A percentile compares a stretch with the other conserved stretches of the same genome.
Evolutionary conservation across 1,140 invertebrate genomes (phyloP).

Genomic region (Macrotrachela quadricornifera): DNA sequence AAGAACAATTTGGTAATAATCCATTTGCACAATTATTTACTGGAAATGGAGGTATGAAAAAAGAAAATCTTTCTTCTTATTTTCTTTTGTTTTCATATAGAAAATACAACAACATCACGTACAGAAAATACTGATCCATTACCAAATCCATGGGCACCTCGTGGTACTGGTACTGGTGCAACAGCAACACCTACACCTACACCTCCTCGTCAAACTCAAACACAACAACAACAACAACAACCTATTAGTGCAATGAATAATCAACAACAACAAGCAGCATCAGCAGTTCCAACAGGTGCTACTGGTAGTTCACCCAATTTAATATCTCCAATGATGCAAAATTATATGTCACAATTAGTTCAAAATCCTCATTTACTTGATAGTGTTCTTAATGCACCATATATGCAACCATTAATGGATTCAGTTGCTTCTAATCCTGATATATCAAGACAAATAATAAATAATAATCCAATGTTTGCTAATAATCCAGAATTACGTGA

Average conservation of each 20-base stretch:
- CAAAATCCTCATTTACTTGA: slow-evolving; percentile 6
- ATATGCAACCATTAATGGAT: slow-evolving; percentile 10
- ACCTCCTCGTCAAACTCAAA: no score
- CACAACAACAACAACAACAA: no score
- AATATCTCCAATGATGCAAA: not conserved
- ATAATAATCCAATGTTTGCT: slow-evolving; percentile 59
- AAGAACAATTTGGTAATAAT: slow-evolving; percentile 47
- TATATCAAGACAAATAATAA: slow-evolving; percentile 40
- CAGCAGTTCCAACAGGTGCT: not conserved
- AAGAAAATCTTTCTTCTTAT: no score
- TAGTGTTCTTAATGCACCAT: slow-evolving; percentile 2
- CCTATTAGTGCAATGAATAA: no score
- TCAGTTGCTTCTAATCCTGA: slow-evolving; percentile 7
- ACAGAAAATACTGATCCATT: slow-evolving; percentile 81
- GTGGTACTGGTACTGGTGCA: not conserved
- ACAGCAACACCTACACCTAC: no score
- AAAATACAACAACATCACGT: slow-evolving; percentile 45
- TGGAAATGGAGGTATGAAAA: not conserved
- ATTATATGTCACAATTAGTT: not conserved
- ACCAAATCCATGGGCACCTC: slow-evolving; percentile 75
- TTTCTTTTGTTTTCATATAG: not conserved
- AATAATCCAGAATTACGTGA: slow-evolving; percentile 42
- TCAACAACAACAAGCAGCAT: slow-evolving; percentile 21
- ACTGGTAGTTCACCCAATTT: not conserved
- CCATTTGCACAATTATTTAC: slow-evolving; percentile 44